Percentiles rank a stretch among this genome's conserved stretches.
These are phyloP conservation scores for Philereme vetulata DNA, from an alignment of 2,888 invertebrate species.

Conservation along the genomic window DNA sequence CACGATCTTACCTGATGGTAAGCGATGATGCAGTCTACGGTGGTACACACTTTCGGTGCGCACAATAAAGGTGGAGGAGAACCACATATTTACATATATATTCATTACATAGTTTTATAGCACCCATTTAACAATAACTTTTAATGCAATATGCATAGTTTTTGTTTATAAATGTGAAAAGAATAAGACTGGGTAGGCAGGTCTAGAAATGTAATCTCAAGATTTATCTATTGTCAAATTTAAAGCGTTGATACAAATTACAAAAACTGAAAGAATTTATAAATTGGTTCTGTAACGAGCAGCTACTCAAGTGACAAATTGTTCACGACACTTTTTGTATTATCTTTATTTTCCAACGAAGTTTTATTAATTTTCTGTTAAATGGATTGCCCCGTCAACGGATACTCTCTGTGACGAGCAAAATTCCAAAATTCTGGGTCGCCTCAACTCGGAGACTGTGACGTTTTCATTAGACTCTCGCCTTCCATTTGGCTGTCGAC, in stretches of 20 bases:
- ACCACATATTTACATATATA: no score
- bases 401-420: constrained; percentile 56
- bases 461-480: constrained; percentile 65
- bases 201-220: not conserved
- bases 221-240: not conserved
- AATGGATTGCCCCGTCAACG: constrained; percentile 58
- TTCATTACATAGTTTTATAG: no score
- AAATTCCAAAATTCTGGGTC: constrained; percentile 43
- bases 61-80: no score
- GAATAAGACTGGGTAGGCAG: not conserved
- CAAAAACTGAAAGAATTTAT: constrained; percentile 21
- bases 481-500: constrained; percentile 43
- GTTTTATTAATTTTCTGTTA: constrained; percentile 55
- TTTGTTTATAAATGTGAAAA: no score
- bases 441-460: constrained; percentile 49
- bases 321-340: constrained; percentile 43
- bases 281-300: constrained; percentile 28
- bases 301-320: constrained; percentile 40
- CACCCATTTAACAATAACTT: no score
- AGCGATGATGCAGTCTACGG: no score
- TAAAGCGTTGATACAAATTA: constrained; percentile 18
- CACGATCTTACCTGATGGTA: no score
- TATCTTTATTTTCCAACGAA: constrained; percentile 45
- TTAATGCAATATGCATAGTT: no score
- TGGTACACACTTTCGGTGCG: no score